phyloP scores from a whole-genome alignment of 2,113 vertebrate genomes.

The Edolisoma coerulescens region DNA sequence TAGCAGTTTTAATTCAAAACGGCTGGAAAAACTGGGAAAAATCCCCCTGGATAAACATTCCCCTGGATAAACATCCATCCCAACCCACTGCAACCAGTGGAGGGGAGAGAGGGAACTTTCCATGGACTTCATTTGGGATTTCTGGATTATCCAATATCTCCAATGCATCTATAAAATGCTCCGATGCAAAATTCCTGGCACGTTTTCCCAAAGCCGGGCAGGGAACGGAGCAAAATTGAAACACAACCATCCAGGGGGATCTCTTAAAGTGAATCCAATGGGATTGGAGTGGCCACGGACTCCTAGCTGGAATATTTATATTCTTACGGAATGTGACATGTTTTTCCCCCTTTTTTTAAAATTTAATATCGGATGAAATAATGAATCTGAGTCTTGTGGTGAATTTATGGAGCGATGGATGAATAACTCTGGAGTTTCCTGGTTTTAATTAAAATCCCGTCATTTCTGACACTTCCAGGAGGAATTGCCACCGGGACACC shows the following conservation, averaged over 20 bases:
- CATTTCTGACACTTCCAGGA: not conserved
- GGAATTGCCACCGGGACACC: not conserved
- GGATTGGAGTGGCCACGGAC: not conserved
- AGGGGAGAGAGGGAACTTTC: not conserved
- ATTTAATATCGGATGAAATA: not conserved
- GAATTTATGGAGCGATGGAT: not conserved
- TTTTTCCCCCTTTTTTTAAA: no score
- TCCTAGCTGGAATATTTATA: constrained; percentile 1
- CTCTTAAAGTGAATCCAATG: not conserved
- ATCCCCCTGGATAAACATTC: not conserved
- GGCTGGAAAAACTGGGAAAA: not conserved
- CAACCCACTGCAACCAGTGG: not conserved
- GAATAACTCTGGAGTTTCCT: not conserved
- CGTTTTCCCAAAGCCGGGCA: not conserved
- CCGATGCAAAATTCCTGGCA: not conserved
- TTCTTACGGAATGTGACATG: not conserved
- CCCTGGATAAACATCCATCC: not conserved
- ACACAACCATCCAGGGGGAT: not conserved
- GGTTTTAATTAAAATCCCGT: constrained; percentile 32
- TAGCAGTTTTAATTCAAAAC: not conserved
- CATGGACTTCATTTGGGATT: not conserved
- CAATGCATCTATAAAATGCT: constrained; percentile 19
- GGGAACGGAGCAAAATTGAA: not conserved
- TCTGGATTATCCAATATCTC: not conserved
- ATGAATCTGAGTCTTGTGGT: not conserved